Evolutionary conservation across 1,140 invertebrate genomes (phyloP).

Genomic region (Pissodes strobi): DNA sequence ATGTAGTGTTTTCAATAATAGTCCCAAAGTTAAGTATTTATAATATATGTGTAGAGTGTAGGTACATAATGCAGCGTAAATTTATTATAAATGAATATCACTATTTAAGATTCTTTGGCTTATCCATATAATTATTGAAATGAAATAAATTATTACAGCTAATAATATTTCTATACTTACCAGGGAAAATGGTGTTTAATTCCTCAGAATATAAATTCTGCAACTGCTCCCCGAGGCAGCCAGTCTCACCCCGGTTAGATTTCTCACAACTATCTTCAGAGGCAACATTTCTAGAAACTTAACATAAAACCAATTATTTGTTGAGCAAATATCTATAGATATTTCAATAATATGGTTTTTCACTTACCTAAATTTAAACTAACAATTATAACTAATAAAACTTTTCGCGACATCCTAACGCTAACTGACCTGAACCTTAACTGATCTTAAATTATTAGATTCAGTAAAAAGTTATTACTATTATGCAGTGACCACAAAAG

Average conservation of each 20-base stretch:
- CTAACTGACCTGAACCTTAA: not conserved
- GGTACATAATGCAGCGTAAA: too few species aligned
- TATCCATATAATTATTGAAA: too few species aligned
- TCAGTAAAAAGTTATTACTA: not conserved
- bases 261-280: not conserved
- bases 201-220: too few species aligned
- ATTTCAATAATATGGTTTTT: not conserved
- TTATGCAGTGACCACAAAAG: not conserved
- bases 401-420: not conserved
- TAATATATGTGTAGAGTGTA: too few species aligned
- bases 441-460: not conserved
- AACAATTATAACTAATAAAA: not conserved
- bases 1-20: too few species aligned
- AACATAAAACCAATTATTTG: too few species aligned
- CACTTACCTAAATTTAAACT: not conserved
- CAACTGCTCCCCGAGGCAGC: not conserved
- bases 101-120: too few species aligned
- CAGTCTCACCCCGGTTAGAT: slow-evolving; percentile 8
- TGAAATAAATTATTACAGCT: too few species aligned
- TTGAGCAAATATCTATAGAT: not conserved
- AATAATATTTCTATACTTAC: too few species aligned
- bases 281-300: not conserved
- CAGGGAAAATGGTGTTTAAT: too few species aligned
- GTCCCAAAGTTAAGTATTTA: too few species aligned
- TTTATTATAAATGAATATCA: too few species aligned